Evolutionary conservation across 2,888 invertebrate genomes (phyloP), one percentile per base, ranked within the genome.

Genomic region (Cantharis rufa): DNA sequence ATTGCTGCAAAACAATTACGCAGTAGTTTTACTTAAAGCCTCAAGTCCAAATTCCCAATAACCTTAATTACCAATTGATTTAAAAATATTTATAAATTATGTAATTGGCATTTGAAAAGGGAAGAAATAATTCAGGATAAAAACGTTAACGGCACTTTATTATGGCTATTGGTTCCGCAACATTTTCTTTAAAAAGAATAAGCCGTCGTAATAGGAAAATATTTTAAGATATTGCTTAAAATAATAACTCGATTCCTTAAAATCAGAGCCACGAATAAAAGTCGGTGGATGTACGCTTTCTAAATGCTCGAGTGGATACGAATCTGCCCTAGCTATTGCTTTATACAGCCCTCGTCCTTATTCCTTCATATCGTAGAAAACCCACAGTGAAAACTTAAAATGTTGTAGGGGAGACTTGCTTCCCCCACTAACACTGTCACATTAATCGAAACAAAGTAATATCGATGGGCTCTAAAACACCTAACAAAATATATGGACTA

Each of bases 381-480:
- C 79, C 79, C 79, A 78, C 78, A 77, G 80, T 70, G 81, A 80
- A 82, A 82, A 82, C 81, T 82, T 82, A 80, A 82, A 82, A 81
- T 81, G 64, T 66, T 66, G 21, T 21, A 81, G 79, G 79, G 82
- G 82, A 81, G 82, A 76, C 62, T 70, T 69, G 78, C 64, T 78
- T 80, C 82, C 82, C 83, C 82, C 79, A 78, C 83, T 82, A 84
- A 84, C 83, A 83, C 82, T 84, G 85, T 84, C 85, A 84, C 85
- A 85, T 84, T 85, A 85, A 85, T 84, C 84, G 85, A 85, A 84
- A 85, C 84, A 84, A 85, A 85, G 85, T 84, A 85, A 84, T 85
- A 85, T 84, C 84, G 85, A 84, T 84, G 84, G 84, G 81, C 80
- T 78, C 76, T 77, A 80, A 81, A 84, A 82, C 84, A 84, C 83